phyloP scores from a whole-genome alignment of 2,797 vertebrate genomes.

The Tinamus major region DNA sequence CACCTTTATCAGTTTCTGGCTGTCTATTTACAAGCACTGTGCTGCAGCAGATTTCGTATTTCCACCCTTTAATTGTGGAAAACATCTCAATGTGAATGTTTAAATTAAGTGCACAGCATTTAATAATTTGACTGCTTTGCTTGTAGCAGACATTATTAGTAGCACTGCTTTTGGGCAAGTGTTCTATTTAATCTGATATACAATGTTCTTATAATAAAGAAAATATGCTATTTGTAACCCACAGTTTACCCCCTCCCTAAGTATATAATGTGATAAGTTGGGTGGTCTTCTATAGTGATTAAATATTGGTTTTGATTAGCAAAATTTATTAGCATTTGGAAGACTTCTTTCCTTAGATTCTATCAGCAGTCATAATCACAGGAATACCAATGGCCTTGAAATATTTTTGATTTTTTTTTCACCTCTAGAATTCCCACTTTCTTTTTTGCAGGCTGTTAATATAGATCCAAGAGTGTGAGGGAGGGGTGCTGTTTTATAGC shows the following conservation, averaged over 20 bases:
- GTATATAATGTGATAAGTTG: not conserved
- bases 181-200: not conserved
- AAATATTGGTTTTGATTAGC: not conserved
- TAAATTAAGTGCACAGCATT: not conserved
- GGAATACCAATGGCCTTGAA: not conserved
- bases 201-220: rapidly evolving
- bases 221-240: rapidly evolving
- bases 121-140: not conserved
- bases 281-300: not conserved
- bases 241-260: not conserved
- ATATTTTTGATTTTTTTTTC: not conserved
- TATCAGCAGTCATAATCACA: not conserved
- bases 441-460: not conserved
- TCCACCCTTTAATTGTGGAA: not conserved
- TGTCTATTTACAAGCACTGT: not conserved
- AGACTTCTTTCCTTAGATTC: not conserved
- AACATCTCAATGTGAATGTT: not conserved
- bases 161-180: not conserved
- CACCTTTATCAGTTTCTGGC: not conserved
- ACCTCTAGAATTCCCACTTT: not conserved
- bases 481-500: not conserved
- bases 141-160: not conserved
- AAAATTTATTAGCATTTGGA: not conserved
- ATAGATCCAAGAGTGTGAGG: not conserved
- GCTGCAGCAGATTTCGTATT: not conserved